Base-by-base conservation (phyloP, 2,888 invertebrate species). In the Oscheius sp. region DNA sequence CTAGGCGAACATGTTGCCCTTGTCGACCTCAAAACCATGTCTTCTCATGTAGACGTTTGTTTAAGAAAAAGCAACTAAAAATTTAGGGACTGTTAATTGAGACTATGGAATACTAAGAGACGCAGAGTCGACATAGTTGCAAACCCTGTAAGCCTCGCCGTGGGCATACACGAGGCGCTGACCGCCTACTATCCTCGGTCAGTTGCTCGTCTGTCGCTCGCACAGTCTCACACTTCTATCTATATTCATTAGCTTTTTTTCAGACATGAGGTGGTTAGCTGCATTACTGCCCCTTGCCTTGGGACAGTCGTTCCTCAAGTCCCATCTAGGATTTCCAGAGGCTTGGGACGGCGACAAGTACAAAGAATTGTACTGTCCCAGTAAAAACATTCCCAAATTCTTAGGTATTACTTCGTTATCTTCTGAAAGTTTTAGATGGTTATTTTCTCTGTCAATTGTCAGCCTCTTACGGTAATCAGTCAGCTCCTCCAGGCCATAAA, bases 301-400 rank as follows among this genome's bases (percentile, higher is more conserved):
- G 1, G 33, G 51, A 9, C 77, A 75, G 67, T 70, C 72, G 4
- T 77, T 75, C 51, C 66, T 72, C 47, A 71, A 78, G 57, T 73
- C 77, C 8, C 75, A 77, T 57, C 73, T 81, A 12, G 83, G 83
- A 6, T 84, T 84, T 54, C 84, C 84, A 5, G 84, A 83, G 51
- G 76, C 82, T 20, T 84, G 84, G 84, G 83, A 84, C 72, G 84
- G 84, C n/a, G 84, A 84, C 68, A 84, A 82, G 69, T 84, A 82
- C 73, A 61, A 76, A 49, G 83, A 84, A 51, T 67, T 84, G 28
- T 83, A 82, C 54, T 84, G 84, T 69, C 84, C 84, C 17, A 79
- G 81, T 69, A 84, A 82, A 64, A 82, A 82, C 41, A 84, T 84
- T 50, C 84, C 84, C 3, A 80, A 78, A 51, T 84, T 77, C 70